Evolutionary conservation across 92 coral and sea anemone genomes (phyloP).

Genomic region (Galaxea fascicularis): DNA sequence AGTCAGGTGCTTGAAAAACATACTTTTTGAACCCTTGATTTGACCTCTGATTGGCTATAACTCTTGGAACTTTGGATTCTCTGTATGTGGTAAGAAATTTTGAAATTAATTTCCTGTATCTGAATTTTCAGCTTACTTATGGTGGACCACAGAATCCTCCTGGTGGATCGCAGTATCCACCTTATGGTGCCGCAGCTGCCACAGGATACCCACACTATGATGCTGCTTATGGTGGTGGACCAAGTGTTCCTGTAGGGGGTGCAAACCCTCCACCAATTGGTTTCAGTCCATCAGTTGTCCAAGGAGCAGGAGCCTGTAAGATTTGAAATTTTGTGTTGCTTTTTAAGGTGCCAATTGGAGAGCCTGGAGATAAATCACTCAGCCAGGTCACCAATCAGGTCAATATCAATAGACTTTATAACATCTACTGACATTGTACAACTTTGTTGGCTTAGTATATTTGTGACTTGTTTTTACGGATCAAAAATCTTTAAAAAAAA

Average conservation of each 20-base stretch:
- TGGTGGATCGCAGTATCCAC: slow-evolving; percentile 3
- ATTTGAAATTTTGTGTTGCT: not conserved
- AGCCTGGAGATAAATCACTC: too few species aligned
- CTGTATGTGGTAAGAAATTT: too few species aligned
- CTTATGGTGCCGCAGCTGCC: slow-evolving; percentile 23
- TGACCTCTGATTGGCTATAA: not conserved
- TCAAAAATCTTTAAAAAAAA: too few species aligned
- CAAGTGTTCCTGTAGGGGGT: not conserved
- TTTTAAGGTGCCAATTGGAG: too few species aligned
- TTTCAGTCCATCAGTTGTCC: slow-evolving; percentile 34
- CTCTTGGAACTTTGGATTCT: not conserved
- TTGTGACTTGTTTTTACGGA: too few species aligned
- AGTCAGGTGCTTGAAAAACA: not conserved
- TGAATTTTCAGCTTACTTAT: slow-evolving; percentile 29
- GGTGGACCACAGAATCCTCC: slow-evolving; percentile 35
- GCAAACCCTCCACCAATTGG: slow-evolving; percentile 39
- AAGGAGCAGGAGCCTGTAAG: slow-evolving; percentile 31
- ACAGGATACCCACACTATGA: slow-evolving; percentile 5
- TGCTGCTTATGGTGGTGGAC: slow-evolving; percentile 16
- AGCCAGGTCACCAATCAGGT: too few species aligned
- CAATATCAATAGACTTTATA: too few species aligned
- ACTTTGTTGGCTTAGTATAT: too few species aligned
- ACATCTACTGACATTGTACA: too few species aligned
- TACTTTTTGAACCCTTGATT: not conserved
- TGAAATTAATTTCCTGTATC: not conserved